Evolutionary conservation across 1,140 invertebrate genomes (phyloP).

Genomic region (Colletes gigas): DNA sequence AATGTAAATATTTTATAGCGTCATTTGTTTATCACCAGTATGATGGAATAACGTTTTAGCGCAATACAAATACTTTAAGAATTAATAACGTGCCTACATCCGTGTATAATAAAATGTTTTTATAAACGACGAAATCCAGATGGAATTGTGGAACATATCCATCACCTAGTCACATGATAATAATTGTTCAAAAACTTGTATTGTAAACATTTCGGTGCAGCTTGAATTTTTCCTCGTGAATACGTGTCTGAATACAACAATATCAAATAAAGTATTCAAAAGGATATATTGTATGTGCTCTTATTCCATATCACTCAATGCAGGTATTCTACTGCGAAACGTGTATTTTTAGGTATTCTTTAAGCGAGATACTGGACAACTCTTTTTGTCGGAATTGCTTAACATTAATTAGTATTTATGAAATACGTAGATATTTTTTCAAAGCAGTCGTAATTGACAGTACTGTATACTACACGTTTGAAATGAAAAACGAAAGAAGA

Average conservation of each 20-base stretch:
- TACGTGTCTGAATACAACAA: conserved; percentile 73
- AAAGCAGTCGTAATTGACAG: too few relatives aligned
- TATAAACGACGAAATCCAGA: conserved; percentile 65
- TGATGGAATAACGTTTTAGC: conserved; percentile 64
- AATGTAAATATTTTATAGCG: conserved; percentile 69
- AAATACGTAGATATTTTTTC: too few relatives aligned
- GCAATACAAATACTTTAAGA: conserved; percentile 55
- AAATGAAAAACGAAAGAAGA: too few relatives aligned
- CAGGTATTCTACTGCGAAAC: too few relatives aligned
- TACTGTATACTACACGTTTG: too few relatives aligned
- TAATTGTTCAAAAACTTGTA: conserved; percentile 69
- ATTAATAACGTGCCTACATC: conserved; percentile 75
- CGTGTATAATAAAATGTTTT: conserved; percentile 63
- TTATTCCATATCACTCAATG: background rate
- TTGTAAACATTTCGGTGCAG: conserved; percentile 70
- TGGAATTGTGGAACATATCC: conserved; percentile 68
- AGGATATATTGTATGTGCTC: background rate
- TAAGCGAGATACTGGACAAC: too few relatives aligned
- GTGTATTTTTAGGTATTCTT: too few relatives aligned
- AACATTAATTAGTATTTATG: too few relatives aligned
- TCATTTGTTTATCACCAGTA: conserved; percentile 59
- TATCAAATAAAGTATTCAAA: conserved; percentile 78
- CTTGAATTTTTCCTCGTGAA: conserved; percentile 67
- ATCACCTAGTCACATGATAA: conserved; percentile 79
- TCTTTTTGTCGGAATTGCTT: too few relatives aligned